Conservation (phyloP, 2,888 invertebrate genomes). For the Dryadula phaetusa region DNA sequence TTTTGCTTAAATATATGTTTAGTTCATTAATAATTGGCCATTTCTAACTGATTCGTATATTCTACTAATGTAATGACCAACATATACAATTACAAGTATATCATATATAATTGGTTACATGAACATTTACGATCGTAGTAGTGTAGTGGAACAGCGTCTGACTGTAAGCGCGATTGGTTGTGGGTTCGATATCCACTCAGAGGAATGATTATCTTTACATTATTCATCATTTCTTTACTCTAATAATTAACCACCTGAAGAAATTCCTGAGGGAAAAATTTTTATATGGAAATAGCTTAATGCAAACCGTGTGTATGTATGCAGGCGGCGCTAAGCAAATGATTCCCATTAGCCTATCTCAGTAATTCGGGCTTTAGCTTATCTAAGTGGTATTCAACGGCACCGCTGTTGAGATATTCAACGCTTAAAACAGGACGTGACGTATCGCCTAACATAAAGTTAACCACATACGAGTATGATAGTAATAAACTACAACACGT, state of each 20-base stretch:
- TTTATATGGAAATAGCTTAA: background rate
- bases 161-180: too few relatives aligned
- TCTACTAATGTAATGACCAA: too few relatives aligned
- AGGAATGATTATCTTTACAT: too few relatives aligned
- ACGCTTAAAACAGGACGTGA: constrained; percentile 41
- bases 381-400: constrained; percentile 66
- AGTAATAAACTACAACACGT: background rate
- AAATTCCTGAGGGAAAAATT: too few relatives aligned
- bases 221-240: too few relatives aligned
- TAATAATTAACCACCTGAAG: too few relatives aligned
- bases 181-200: too few relatives aligned
- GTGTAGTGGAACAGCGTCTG: too few relatives aligned
- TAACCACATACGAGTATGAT: constrained; percentile 12
- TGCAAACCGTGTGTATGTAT: constrained; percentile 32
- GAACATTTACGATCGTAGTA: too few relatives aligned
- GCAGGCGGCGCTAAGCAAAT: constrained; percentile 53
- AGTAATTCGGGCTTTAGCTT: constrained; percentile 67
- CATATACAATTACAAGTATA: too few relatives aligned
- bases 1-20: constrained; percentile 36
- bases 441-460: constrained; percentile 27
- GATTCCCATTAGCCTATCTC: constrained; percentile 75
- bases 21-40: constrained; percentile 4
- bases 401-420: constrained; percentile 49
- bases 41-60: too few relatives aligned
- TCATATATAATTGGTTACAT: too few relatives aligned